A percentile compares a stretch with the other conserved stretches of the same genome.
Evolutionary conservation across 2,888 invertebrate species (phyloP).

Genomic region (Beris chalybata): DNA sequence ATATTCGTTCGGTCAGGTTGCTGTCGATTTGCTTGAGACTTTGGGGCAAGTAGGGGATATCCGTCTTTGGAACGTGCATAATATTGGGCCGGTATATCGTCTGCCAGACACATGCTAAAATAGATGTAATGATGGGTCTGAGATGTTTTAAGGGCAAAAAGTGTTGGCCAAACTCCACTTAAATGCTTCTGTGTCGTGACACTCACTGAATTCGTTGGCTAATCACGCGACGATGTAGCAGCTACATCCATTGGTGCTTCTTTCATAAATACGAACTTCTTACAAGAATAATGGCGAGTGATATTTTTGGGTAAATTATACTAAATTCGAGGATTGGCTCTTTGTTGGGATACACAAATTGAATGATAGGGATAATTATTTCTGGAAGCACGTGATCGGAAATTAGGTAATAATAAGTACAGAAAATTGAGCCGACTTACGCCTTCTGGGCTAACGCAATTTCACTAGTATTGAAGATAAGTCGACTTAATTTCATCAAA

Average conservation of each 20-base stretch:
- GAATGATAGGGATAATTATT: conserved; percentile 7
- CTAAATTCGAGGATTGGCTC: conserved; percentile 23
- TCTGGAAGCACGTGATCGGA: conserved; percentile 18
- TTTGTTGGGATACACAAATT: conserved; percentile 8
- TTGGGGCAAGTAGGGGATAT: conserved; percentile 2
- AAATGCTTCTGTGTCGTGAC: conserved; percentile 29
- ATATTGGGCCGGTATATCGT: conserved; percentile 23
- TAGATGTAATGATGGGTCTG: conserved; percentile 19
- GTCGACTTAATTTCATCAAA: too few species aligned
- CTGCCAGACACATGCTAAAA: conserved; percentile 30
- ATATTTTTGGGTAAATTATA: conserved; percentile 28
- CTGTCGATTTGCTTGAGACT: background rate
- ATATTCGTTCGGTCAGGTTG: conserved; percentile 8
- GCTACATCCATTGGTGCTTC: background rate
- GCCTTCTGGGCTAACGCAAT: conserved; percentile 4
- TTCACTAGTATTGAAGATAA: too few species aligned
- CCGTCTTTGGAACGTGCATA: conserved; percentile 4
- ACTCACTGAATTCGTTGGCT: conserved; percentile 18
- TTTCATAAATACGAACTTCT: conserved; percentile 7
- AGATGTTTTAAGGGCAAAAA: conserved; percentile 27
- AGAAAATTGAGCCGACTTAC: conserved; percentile 13
- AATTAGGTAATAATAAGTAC: conserved; percentile 18
- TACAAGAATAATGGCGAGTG: background rate
- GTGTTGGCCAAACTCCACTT: background rate
- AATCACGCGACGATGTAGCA: conserved; percentile 22